Percentiles rank a stretch among this genome's conserved stretches.
Conservation (phyloP, 2,888 invertebrate genomes). For the Hyposoter dolosus region DNA sequence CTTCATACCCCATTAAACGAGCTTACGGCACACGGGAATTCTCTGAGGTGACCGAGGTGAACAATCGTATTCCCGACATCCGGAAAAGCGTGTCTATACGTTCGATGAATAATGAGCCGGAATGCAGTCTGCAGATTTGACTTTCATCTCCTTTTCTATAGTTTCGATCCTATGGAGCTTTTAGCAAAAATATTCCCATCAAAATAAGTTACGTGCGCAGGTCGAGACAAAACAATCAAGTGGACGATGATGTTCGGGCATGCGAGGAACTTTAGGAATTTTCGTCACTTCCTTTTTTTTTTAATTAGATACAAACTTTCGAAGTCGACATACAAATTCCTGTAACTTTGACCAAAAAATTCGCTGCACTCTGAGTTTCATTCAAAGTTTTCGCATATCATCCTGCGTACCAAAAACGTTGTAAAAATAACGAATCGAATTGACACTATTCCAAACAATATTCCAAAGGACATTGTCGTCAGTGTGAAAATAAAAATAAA, state of each 20-base stretch:
- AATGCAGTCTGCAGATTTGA: background rate
- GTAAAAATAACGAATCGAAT: background rate
- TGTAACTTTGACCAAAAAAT: background rate
- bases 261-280: background rate
- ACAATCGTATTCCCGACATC: conserved; percentile 49
- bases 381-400: background rate
- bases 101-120: conserved; percentile 48
- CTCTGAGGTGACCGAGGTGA: conserved; percentile 17
- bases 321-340: background rate
- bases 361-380: background rate
- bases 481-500: background rate
- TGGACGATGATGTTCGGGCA: background rate
- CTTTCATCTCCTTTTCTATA: background rate
- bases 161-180: background rate
- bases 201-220: background rate
- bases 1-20: conserved; percentile 60
- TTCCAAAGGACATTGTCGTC: background rate
- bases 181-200: background rate
- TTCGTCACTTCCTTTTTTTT: background rate
- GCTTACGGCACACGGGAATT: conserved; percentile 30
- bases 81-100: conserved; percentile 31
- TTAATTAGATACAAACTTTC: background rate
- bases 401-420: background rate
- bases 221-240: background rate
- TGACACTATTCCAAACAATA: background rate